A percentile compares a stretch with the other conserved stretches of the same genome.
phyloP scores from a whole-genome alignment of 1,140 invertebrate species.

The Macrocentrus cingulum region DNA sequence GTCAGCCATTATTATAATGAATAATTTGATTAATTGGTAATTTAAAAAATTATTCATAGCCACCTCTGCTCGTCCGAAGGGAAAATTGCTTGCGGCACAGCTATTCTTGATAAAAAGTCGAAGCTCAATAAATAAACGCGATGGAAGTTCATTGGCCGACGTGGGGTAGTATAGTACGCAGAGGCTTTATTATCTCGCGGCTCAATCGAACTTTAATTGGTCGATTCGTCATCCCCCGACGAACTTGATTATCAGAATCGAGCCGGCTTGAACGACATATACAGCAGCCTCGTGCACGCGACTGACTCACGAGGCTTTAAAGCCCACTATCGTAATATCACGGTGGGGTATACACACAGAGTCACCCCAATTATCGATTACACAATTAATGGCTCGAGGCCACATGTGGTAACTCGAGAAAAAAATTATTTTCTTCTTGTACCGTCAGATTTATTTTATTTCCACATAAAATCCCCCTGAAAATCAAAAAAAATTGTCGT shows the following conservation, averaged over 20 bases:
- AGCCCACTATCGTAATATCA: constrained; percentile 33
- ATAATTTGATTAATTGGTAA: no score
- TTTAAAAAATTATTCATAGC: neutral
- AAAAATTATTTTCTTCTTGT: constrained; percentile 4
- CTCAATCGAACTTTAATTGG: constrained; percentile 58
- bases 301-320: constrained; percentile 53
- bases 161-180: constrained; percentile 43
- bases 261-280: constrained; percentile 43
- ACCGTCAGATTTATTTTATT: no score
- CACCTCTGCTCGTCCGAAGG: no score
- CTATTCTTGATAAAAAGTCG: neutral
- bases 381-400: constrained; percentile 42
- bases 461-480: no score
- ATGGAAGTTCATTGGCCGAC: constrained; percentile 43
- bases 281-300: constrained; percentile 45
- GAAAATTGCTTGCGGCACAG: no score
- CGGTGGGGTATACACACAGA: constrained; percentile 20
- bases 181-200: constrained; percentile 45
- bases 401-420: neutral
- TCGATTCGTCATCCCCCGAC: constrained; percentile 57
- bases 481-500: no score
- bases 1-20: no score
- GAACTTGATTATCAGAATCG: constrained; percentile 58
- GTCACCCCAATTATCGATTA: constrained; percentile 46
- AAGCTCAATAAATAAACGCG: constrained; percentile 12